Conservation (phyloP, 1,140 invertebrate species). For the Oreohelix idahoensis region DNA sequence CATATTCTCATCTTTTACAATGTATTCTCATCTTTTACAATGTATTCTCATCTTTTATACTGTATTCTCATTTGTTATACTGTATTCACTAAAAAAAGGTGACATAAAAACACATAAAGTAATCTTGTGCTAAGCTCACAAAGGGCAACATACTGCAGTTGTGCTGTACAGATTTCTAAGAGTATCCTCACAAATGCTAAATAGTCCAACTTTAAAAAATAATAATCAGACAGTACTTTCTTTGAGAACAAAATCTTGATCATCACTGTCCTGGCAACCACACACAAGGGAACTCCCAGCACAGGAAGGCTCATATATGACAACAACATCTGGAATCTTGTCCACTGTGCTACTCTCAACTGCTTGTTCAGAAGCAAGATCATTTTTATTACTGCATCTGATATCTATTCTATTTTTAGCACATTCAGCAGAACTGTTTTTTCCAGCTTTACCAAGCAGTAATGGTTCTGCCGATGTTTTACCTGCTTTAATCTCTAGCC, state of each 20-base stretch:
- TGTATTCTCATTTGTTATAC: too few relatives aligned
- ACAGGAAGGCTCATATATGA: slow-evolving; percentile 38
- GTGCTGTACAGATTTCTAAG: too few relatives aligned
- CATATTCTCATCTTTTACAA: too few relatives aligned
- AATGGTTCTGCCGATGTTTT: neutral
- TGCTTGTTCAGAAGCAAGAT: neutral
- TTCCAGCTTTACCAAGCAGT: neutral
- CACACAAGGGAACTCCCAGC: neutral
- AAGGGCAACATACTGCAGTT: too few relatives aligned
- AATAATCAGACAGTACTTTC: slow-evolving; percentile 29
- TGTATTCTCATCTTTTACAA: too few relatives aligned
- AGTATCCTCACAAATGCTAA: too few relatives aligned
- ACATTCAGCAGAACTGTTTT: neutral
- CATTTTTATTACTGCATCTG: neutral
- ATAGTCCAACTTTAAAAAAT: too few relatives aligned
- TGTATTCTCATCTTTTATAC: too few relatives aligned
- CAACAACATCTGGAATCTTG: slow-evolving; percentile 25
- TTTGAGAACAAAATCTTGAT: slow-evolving; percentile 21
- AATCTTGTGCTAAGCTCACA: too few relatives aligned
- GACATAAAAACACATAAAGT: too few relatives aligned
- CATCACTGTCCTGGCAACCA: neutral
- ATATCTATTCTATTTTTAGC: neutral
- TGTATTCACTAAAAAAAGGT: too few relatives aligned
- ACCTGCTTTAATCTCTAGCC: neutral
- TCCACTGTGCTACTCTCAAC: neutral